These are phyloP conservation scores for Lepidonotus clava DNA, from an alignment of 2,888 invertebrate species.

Conservation along the genomic window DNA sequence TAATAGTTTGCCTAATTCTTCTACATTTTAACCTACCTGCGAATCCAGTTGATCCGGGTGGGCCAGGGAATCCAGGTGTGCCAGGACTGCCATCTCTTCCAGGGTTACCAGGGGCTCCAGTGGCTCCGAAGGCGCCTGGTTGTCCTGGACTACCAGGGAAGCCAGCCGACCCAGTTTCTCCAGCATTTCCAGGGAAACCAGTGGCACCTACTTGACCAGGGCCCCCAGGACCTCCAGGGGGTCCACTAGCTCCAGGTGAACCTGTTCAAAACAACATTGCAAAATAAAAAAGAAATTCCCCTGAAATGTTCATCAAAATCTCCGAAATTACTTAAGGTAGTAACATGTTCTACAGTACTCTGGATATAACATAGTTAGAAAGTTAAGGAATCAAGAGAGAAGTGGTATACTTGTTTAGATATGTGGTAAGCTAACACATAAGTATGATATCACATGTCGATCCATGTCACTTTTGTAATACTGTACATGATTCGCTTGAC, in stretches of 20 bases:
- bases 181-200: slow-evolving; percentile 42
- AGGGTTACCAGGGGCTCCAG: slow-evolving; percentile 4
- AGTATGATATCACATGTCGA: too few species aligned
- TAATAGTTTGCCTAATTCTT: too few species aligned
- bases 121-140: slow-evolving; percentile 24
- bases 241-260: background rate
- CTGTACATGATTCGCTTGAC: too few species aligned
- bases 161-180: slow-evolving; percentile 37
- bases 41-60: background rate
- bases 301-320: too few species aligned
- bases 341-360: too few species aligned
- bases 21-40: slow-evolving; percentile 15
- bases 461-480: too few species aligned
- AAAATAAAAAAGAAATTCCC: too few species aligned
- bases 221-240: background rate
- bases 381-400: too few species aligned
- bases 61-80: slow-evolving; percentile 14
- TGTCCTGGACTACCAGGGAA: slow-evolving; percentile 47
- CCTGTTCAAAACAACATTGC: slow-evolving; percentile 5
- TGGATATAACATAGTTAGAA: too few species aligned
- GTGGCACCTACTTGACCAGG: slow-evolving; percentile 25
- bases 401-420: too few species aligned
- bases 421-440: too few species aligned
- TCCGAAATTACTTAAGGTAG: too few species aligned
- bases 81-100: background rate